A percentile compares a stretch with the other conserved stretches of the same genome.
Evolutionary conservation across 2,797 vertebrate species (phyloP).

Genomic region (Pseudomugil tenellus): DNA sequence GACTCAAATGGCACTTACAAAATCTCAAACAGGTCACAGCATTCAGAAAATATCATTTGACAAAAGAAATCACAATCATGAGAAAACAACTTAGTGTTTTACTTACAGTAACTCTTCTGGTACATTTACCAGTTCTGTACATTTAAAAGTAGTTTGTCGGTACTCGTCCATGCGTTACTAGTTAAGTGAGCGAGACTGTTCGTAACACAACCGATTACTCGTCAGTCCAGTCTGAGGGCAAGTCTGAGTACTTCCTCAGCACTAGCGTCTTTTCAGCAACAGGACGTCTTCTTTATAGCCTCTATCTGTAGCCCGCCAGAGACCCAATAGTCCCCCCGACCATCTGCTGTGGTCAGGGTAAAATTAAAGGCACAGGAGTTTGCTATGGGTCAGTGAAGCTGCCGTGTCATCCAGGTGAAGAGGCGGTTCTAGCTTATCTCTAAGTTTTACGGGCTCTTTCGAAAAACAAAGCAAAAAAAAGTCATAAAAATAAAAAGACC

Average conservation of each 20-base stretch:
- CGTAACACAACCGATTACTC: slow-evolving; percentile 52
- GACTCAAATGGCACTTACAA: slow-evolving; percentile 96
- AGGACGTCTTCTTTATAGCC: slow-evolving; percentile 58
- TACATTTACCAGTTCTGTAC: slow-evolving; percentile 66
- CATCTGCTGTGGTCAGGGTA: slow-evolving; percentile 66
- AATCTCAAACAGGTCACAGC: slow-evolving; percentile 77
- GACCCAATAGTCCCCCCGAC: slow-evolving; percentile 66
- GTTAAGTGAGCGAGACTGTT: slow-evolving; percentile 8
- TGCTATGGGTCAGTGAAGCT: slow-evolving; percentile 80
- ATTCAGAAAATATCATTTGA: slow-evolving; percentile 74
- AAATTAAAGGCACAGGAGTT: slow-evolving; percentile 86
- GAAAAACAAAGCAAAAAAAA: slow-evolving; percentile 51
- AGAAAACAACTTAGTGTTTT: slow-evolving; percentile 63
- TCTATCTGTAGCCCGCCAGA: slow-evolving; percentile 66
- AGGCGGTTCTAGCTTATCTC: slow-evolving; percentile 58
- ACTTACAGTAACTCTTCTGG: slow-evolving; percentile 62
- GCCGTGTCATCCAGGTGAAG: slow-evolving; percentile 61
- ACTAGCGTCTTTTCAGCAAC: slow-evolving; percentile 49
- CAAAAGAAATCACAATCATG: slow-evolving; percentile 70
- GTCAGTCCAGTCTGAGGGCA: slow-evolving; percentile 53
- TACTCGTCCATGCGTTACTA: slow-evolving; percentile 43
- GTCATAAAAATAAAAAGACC: slow-evolving; percentile 31
- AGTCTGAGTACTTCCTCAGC: slow-evolving; percentile 44
- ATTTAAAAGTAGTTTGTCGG: slow-evolving; percentile 63
- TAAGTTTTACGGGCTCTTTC: slow-evolving; percentile 50